Base-by-base conservation (phyloP, 2,888 invertebrate species). In the Stegophylla sp. region DNA sequence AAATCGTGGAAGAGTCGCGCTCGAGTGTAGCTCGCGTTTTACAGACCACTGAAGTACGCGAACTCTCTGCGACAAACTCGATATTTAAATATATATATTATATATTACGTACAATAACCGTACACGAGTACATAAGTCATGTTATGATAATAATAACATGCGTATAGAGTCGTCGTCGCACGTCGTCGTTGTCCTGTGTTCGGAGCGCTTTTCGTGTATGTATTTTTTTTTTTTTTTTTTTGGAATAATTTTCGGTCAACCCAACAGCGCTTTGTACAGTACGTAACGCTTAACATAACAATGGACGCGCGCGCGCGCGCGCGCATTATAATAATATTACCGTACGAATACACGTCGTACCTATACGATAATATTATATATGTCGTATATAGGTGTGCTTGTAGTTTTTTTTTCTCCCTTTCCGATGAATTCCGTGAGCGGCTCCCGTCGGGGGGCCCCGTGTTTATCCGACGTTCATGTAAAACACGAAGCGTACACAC, bases 381-480 rank as follows among this genome's bases (percentile, higher is more conserved):
- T 43, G 53, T n/a, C n/a, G 12, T 10, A 53, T 43, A 13, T 69
- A 34, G 23, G 53, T 41, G 51, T 41, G 20, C 45, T 5, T 67
- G 5, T 67, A 7, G 4, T 67, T 48, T 51, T 69, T n/a, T n/a
- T n/a, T n/a, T n/a, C n/a, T n/a, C n/a, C n/a, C n/a, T n/a, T 61
- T 9, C 61, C 20, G 48, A 75, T n/a, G 51, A 41, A 75, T 75
- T 75, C 75, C 75, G 34, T 51, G 34, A 75, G 75, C 51, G 34
- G 63, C 74, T 64, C 75, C 75, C 75, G 75, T 51, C 75, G 75
- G 75, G 75, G 75, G 75, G 20, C 51, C 74, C 51, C 26, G 43
- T 26, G 66, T 61, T 67, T 67, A 67, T 56, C 53, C 76, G 76
- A 66, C 56, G 53, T 67, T 28, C 43, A 43, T 66, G 66, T 66